phyloP scores from a whole-genome alignment of 2,113 vertebrate species.

The Numida meleagris region DNA sequence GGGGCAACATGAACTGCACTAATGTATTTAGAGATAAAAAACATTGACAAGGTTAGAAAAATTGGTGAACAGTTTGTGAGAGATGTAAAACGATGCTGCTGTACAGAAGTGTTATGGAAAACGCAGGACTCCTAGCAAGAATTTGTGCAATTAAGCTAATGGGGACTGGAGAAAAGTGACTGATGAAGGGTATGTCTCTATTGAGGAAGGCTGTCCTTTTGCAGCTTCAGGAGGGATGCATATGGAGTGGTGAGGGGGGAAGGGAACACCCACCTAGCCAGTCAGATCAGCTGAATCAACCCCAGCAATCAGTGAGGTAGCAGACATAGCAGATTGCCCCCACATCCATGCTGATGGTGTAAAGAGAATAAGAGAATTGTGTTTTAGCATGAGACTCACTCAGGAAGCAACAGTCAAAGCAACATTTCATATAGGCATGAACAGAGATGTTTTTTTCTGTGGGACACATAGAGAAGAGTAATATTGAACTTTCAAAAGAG shows the following conservation, averaged over 20 bases:
- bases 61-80: neutral
- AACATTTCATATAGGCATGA: neutral
- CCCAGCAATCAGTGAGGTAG: too few species aligned
- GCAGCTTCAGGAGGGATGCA: too few species aligned
- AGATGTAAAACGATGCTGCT: neutral
- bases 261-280: too few species aligned
- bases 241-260: too few species aligned
- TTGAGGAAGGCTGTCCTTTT: too few species aligned
- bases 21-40: neutral
- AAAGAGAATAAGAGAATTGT: neutral
- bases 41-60: neutral
- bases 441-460: neutral
- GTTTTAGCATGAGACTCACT: neutral
- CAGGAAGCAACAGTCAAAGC: neutral
- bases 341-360: neutral
- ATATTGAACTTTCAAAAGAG: neutral
- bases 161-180: neutral
- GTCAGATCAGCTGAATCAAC: too few species aligned
- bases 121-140: neutral
- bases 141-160: neutral
- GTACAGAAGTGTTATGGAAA: neutral
- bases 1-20: accelerated
- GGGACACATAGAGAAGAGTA: neutral
- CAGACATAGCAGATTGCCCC: too few species aligned
- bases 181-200: too few species aligned